Evolutionary conservation across 2,888 invertebrate genomes (phyloP), one percentile per base, ranked within the genome.

Genomic region (Bellardia pandia): DNA sequence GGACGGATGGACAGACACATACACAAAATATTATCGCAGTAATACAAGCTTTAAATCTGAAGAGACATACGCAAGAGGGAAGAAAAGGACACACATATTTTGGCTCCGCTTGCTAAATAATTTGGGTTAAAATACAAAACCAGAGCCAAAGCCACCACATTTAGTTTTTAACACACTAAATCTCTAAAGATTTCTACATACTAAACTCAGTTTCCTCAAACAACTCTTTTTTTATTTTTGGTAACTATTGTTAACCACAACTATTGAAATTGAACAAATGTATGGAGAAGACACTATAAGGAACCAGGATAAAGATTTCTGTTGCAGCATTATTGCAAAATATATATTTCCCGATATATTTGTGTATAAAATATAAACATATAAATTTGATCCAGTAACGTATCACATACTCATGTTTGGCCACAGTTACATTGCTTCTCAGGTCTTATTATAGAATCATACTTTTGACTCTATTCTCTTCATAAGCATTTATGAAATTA

Each of bases 81-180:
- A 75, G 42, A 13, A 74, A 51, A 48, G 62, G 42, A 68, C 71
- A 68, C 42, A 64, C 56, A 68, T 45, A 33, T 66, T 77, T 85
- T 85, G 80, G 85, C 79, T 85, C 69, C 68, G 45, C 64, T 76
- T 62, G 62, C 75, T 62, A 58, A 56, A 80, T 60, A 37, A 85
- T 81, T 85, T 81, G 40, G 85, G 85, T 72, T 85, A 81, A 64
- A 81, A 81, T 72, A 60, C 72, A 37, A 66, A 64, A 74, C 40
- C 56, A 56, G 48, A 85, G 33, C 75, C 56, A 56, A 40, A 85
- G 33, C 80, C 74, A 79, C 81, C 72, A 74, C 74, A 78, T 77
- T 76, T 66, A 66, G 72, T 72, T 81, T 85, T 76, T 56, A 80
- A 72, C 53, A 66, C 71, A 53, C 58, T 86, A 77, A 86, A 78